A percentile compares a stretch with the other conserved stretches of the same genome.
Conservation (phyloP, 2,113 vertebrate genomes). For the Dicentrarchus labrax region DNA sequence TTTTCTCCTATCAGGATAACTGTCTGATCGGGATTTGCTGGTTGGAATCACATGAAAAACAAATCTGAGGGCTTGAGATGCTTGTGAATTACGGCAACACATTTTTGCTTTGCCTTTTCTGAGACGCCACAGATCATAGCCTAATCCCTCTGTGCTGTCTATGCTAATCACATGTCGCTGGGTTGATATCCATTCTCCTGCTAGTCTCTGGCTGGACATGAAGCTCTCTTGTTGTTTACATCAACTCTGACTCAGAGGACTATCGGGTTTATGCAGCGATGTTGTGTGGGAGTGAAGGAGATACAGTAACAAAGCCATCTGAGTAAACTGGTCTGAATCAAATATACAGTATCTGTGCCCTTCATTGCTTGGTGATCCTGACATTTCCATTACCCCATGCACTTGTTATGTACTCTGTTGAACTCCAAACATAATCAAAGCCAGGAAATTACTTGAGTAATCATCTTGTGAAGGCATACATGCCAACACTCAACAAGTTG, state of each 20-base stretch:
- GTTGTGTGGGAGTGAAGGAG: constrained; percentile 73
- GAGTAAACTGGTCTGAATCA: constrained; percentile 58
- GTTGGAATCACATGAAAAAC: constrained; percentile 77
- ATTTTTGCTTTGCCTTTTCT: constrained; percentile 33
- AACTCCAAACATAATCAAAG: constrained; percentile 39
- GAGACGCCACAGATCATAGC: constrained; percentile 69
- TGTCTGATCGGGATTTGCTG: constrained; percentile 84
- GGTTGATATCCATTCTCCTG: constrained; percentile 74
- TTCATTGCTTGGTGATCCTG: constrained; percentile 8
- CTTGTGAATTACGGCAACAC: constrained; percentile 59
- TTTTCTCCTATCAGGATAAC: constrained; percentile 81
- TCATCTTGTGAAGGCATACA: constrained; percentile 3
- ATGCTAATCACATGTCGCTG: constrained; percentile 76
- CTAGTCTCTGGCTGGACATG: constrained; percentile 73
- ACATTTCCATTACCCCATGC: constrained; percentile 23
- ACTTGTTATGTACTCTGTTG: neutral
- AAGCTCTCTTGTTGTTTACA: constrained; percentile 71
- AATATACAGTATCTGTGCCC: constrained; percentile 43
- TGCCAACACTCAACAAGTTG: constrained; percentile 25
- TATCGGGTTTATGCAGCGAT: constrained; percentile 68
- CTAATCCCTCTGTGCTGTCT: constrained; percentile 80
- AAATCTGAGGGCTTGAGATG: constrained; percentile 68
- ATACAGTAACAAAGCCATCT: constrained; percentile 68
- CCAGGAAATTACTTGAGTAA: constrained; percentile 19
- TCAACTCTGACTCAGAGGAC: constrained; percentile 74